phyloP scores from a whole-genome alignment of 2,888 invertebrate genomes.

The Cantharis rustica region DNA sequence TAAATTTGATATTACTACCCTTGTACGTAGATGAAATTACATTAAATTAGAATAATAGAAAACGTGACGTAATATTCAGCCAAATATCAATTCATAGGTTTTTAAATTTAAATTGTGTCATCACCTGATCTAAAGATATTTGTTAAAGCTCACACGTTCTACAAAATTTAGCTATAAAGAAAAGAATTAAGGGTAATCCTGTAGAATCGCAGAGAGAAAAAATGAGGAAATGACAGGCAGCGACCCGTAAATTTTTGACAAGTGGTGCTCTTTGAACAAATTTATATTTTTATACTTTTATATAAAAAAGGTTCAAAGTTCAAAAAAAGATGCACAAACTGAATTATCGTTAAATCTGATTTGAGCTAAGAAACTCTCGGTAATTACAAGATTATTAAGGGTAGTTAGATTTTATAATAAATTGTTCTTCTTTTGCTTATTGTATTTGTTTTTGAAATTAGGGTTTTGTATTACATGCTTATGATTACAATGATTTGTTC shows the following conservation, averaged over 20 bases:
- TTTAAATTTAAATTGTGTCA: constrained; percentile 16
- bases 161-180: constrained; percentile 13
- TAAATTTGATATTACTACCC: background rate
- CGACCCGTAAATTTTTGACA: constrained; percentile 20
- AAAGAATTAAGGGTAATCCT: constrained; percentile 16
- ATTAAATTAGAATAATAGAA: background rate
- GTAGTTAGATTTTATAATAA: background rate
- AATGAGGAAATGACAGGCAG: constrained; percentile 17
- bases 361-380: background rate
- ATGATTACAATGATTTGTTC: constrained; percentile 18
- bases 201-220: constrained; percentile 13
- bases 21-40: background rate
- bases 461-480: background rate
- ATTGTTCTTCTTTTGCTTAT: background rate
- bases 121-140: constrained; percentile 7
- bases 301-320: constrained; percentile 5
- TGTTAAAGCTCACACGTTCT: constrained; percentile 11
- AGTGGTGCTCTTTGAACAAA: constrained; percentile 12
- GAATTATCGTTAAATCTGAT: background rate
- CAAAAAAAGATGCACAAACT: background rate
- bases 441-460: background rate
- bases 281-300: constrained; percentile 12
- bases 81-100: background rate
- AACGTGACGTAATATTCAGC: background rate
- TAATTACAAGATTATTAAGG: background rate